Base-by-base conservation (phyloP, 2,113 vertebrate genomes). In the Zosterops japonicus region DNA sequence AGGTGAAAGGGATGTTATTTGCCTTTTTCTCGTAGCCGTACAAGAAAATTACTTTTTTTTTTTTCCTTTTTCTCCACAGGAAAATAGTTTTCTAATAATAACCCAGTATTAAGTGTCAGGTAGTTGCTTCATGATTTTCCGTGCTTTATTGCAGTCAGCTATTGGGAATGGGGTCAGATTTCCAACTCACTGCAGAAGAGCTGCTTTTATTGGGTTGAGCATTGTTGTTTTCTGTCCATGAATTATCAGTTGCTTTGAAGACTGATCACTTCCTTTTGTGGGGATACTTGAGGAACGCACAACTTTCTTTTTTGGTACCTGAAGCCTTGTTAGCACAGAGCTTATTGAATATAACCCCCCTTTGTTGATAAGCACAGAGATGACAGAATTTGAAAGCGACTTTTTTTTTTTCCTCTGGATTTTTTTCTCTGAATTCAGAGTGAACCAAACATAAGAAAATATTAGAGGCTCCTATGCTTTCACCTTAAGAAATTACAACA, bases 1-100 rank as follows among this genome's bases (percentile, higher is more conserved):
- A 87, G 61, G 77, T 35, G 36, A 77, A 95, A 91, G 31, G 52
- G 52, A 89, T 82, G 61, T 64, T 94, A 91, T 92, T 93, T 95
- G 82, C 82, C 79, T 91, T 92, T 96, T 94, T 63, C 83, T 65
- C 64, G 20, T 81, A 81, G 80, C 76, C 11, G 19, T 64, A 71
- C 64, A 70, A 92, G 64, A 95, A 93, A 90, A 83, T 94, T 0
- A 35, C 50, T 77, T 76, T 69, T 75, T 64, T 39, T 63, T 68
- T 68, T 41, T 60, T 39, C 20, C 6, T 14, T 17, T 69, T 64
- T 25, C 22, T 55, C 42, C 39, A 22, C 52, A 56, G 77, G 76
- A 88, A 96, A 83, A 89, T 64, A 92, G 89, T 96, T 96, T 95
- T 93, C 95, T 78, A 92, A 88, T 96, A 94, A 89, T 96, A 93